phyloP scores from a whole-genome alignment of 92 coral and sea anemone genomes.

The Paramuricea clavata region DNA sequence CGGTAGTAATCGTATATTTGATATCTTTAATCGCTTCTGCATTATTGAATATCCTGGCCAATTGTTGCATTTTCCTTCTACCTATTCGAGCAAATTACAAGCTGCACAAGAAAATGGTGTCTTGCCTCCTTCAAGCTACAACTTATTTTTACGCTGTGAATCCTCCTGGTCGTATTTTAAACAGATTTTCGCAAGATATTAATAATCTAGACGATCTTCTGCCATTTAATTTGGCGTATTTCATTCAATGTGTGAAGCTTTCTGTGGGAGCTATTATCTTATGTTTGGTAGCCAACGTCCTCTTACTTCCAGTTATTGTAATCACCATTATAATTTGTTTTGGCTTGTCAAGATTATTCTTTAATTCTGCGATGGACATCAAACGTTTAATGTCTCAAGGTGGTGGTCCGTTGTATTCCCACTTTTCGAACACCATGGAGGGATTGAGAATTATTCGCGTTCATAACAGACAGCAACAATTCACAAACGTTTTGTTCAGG shows the following conservation, averaged over 20 bases:
- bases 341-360: not conserved
- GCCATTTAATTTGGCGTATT: not conserved
- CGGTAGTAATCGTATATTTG: not conserved
- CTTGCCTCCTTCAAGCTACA: not conserved
- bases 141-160: not conserved
- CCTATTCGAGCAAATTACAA: not conserved
- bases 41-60: not conserved
- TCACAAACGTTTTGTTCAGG: not conserved
- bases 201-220: no score
- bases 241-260: not conserved
- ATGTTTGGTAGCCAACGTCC: not conserved
- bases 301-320: not conserved
- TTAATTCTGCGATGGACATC: not conserved
- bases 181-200: no score
- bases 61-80: not conserved
- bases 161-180: slow-evolving; percentile 15
- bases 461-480: not conserved
- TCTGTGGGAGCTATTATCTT: not conserved
- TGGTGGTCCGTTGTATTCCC: not conserved
- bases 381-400: not conserved
- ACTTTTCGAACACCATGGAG: no score
- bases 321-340: not conserved
- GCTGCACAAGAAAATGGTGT: not conserved
- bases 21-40: not conserved
- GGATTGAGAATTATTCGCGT: no score